These are phyloP conservation scores for Onychostruthus taczanowskii DNA, from an alignment of 2,113 vertebrate genomes.

Conservation along the genomic window DNA sequence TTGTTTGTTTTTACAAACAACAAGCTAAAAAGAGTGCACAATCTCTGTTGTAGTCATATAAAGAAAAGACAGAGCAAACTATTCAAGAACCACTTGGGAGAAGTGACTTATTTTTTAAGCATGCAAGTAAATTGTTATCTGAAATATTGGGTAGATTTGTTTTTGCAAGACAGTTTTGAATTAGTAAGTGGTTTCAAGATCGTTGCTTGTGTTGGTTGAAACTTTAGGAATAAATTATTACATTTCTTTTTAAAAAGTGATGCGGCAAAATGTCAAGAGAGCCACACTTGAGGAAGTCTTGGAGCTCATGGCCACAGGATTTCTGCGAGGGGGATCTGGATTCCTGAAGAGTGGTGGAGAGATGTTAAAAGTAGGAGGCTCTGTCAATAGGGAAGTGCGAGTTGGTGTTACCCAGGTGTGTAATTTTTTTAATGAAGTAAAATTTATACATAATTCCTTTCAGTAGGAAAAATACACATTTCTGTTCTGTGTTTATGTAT, in stretches of 20 bases:
- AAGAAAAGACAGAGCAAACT: neutral
- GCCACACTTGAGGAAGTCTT: conserved; percentile 95
- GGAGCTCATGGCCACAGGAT: conserved; percentile 96
- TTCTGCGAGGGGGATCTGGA: conserved; percentile 94
- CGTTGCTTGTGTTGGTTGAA: neutral
- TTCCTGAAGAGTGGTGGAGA: conserved; percentile 98
- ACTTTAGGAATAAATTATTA: neutral
- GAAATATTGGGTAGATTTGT: neutral
- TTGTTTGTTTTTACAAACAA: neutral
- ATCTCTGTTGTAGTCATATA: neutral
- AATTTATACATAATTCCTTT: neutral
- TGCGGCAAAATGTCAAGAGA: conserved; percentile 97
- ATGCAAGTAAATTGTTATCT: neutral
- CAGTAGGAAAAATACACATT: neutral
- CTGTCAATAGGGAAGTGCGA: conserved; percentile 96
- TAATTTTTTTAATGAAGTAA: neutral
- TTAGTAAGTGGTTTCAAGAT: neutral
- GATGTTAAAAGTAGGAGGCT: conserved; percentile 97
- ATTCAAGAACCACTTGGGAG: neutral
- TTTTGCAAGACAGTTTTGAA: neutral
- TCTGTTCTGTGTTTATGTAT: neutral
- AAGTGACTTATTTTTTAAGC: neutral
- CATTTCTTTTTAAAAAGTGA: conserved; percentile 77
- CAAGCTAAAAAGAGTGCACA: neutral
- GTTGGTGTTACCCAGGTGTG: conserved; percentile 98